Evolutionary conservation across 1,140 invertebrate genomes (phyloP).

Genomic region (Pomacea maculata): DNA sequence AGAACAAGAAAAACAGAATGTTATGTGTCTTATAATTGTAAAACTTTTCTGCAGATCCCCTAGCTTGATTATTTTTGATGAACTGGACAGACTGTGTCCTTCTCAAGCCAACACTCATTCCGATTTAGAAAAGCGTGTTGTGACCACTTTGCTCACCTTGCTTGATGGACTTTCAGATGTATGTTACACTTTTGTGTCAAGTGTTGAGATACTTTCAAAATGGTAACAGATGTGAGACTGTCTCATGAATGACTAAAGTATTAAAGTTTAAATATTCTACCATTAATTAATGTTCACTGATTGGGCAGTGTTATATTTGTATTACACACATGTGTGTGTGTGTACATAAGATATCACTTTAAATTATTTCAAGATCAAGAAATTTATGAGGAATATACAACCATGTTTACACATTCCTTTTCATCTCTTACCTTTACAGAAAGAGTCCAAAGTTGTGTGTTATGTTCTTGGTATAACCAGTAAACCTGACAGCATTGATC

Average conservation of each 20-base stretch:
- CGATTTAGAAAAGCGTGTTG: slow-evolving; percentile 77
- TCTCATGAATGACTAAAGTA: no score
- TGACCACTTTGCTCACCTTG: slow-evolving; percentile 74
- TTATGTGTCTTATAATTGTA: background rate
- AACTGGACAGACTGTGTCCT: slow-evolving; percentile 98
- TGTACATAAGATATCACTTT: background rate
- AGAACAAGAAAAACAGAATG: background rate
- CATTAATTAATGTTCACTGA: no score
- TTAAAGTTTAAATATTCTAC: no score
- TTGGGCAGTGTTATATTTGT: no score
- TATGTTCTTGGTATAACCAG: slow-evolving; percentile 55
- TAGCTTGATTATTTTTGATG: slow-evolving; percentile 99
- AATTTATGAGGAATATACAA: no score
- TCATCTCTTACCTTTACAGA: slow-evolving; percentile 27
- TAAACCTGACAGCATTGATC: slow-evolving; percentile 53
- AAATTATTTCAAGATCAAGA: no score
- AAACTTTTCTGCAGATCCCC: slow-evolving; percentile 59
- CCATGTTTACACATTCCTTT: background rate
- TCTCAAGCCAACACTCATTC: slow-evolving; percentile 77
- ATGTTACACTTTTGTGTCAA: background rate
- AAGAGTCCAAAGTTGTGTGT: slow-evolving; percentile 6
- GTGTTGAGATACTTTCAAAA: no score
- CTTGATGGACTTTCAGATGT: slow-evolving; percentile 70
- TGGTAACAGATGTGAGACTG: no score
- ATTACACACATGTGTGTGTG: background rate